Conservation (phyloP, 2,113 vertebrate species). For the Connochaetes taurinus region DNA sequence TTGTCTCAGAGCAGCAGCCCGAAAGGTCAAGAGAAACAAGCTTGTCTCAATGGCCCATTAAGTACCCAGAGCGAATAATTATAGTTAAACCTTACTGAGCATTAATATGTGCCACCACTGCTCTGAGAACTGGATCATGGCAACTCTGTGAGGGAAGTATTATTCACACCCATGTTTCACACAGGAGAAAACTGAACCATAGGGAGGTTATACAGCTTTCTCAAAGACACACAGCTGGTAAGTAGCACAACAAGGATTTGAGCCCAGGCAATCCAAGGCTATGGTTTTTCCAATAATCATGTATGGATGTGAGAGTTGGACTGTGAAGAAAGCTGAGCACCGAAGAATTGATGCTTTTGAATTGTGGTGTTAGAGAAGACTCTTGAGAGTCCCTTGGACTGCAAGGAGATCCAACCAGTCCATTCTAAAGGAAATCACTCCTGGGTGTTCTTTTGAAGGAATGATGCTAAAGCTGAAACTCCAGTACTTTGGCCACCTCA, state of each 20-base stretch:
- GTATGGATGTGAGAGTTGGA: too few species aligned
- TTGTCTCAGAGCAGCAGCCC: background rate
- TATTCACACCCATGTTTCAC: background rate
- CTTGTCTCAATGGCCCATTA: background rate
- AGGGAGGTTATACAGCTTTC: background rate
- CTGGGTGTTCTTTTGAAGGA: too few species aligned
- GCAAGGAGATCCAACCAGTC: too few species aligned
- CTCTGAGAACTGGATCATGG: background rate
- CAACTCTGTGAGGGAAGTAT: background rate
- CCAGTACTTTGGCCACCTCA: too few species aligned
- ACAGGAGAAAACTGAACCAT: background rate
- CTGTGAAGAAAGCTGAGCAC: too few species aligned
- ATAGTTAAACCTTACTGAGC: background rate
- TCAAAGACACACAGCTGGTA: background rate
- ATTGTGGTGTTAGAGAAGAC: too few species aligned
- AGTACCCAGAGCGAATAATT: background rate
- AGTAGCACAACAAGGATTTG: background rate
- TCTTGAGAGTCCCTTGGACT: too few species aligned
- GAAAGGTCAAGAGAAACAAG: background rate
- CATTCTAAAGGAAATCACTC: too few species aligned
- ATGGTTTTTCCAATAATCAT: too few species aligned
- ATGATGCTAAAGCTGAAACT: too few species aligned
- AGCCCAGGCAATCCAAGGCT: background rate
- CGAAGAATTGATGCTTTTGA: too few species aligned
- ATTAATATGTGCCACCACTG: background rate